Evolutionary conservation across 2,888 invertebrate species (phyloP).

Genomic region (Cerastoderma edule): DNA sequence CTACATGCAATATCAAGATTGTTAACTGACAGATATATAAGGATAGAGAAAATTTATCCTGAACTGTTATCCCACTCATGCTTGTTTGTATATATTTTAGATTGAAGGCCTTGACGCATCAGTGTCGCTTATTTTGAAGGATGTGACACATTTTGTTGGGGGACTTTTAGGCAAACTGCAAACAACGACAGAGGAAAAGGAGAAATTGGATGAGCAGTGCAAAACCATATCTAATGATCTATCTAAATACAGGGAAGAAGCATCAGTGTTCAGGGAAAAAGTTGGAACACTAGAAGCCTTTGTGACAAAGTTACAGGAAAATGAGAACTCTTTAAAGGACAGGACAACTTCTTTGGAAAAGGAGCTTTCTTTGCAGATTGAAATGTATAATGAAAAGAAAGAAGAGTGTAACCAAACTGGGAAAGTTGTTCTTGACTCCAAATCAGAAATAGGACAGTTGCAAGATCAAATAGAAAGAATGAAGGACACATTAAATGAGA

Average conservation of each 20-base stretch:
- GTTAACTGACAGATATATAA: too few relatives aligned
- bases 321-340: slow-evolving; percentile 33
- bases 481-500: slow-evolving; percentile 28
- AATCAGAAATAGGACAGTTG: slow-evolving; percentile 20
- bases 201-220: slow-evolving; percentile 22
- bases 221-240: slow-evolving; percentile 18
- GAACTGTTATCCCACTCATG: too few relatives aligned
- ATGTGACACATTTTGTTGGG: slow-evolving; percentile 41
- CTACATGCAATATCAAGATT: too few relatives aligned
- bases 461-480: slow-evolving; percentile 36
- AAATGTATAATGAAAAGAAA: slow-evolving; percentile 32
- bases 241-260: slow-evolving; percentile 33
- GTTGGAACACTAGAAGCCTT: slow-evolving; percentile 32
- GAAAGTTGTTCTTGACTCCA: slow-evolving; percentile 33
- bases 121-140: slow-evolving; percentile 38
- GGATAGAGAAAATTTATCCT: too few relatives aligned
- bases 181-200: slow-evolving; percentile 11
- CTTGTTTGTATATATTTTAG: slow-evolving; percentile 37
- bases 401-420: slow-evolving; percentile 36
- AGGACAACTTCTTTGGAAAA: slow-evolving; percentile 29
- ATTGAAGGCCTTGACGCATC: slow-evolving; percentile 49
- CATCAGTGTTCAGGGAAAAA: slow-evolving; percentile 30
- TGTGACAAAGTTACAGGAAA: slow-evolving; percentile 38
- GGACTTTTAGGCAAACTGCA: slow-evolving; percentile 36
- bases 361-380: slow-evolving; percentile 20